phyloP scores from a whole-genome alignment of 1,140 invertebrate species.

The Grapholita molesta region DNA sequence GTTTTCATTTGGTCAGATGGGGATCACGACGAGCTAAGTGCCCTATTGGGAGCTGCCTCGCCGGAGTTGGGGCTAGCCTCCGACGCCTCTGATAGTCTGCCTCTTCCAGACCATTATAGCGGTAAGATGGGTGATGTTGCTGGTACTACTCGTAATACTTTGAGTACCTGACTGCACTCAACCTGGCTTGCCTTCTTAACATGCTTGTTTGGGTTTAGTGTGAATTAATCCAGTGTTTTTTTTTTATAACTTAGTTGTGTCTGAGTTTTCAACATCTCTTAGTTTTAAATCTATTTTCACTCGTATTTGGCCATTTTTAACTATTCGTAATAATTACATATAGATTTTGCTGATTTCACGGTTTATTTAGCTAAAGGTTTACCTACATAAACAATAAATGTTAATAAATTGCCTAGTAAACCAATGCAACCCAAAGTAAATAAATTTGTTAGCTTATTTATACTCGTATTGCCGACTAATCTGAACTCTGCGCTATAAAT shows the following conservation, averaged over 20 bases:
- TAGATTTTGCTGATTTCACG: background rate
- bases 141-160: slow-evolving; percentile 1
- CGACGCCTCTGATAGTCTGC: slow-evolving; percentile 64
- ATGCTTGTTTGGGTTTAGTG: background rate
- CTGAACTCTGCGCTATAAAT: background rate
- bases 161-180: background rate
- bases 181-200: background rate
- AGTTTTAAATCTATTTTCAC: no score
- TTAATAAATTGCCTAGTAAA: background rate
- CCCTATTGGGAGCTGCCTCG: slow-evolving; percentile 55
- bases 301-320: no score
- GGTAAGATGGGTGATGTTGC: slow-evolving; percentile 41
- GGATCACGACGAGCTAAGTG: slow-evolving; percentile 57
- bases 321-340: background rate
- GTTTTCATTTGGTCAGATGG: slow-evolving; percentile 47
- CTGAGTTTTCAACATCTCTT: no score
- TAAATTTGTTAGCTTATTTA: background rate
- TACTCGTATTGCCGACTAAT: background rate
- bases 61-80: slow-evolving; percentile 62
- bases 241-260: no score
- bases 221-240: no score
- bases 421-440: background rate
- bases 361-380: background rate
- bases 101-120: slow-evolving; percentile 58
- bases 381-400: background rate